phyloP scores from a whole-genome alignment of 2,888 invertebrate species.

The Pomacea canaliculata region DNA sequence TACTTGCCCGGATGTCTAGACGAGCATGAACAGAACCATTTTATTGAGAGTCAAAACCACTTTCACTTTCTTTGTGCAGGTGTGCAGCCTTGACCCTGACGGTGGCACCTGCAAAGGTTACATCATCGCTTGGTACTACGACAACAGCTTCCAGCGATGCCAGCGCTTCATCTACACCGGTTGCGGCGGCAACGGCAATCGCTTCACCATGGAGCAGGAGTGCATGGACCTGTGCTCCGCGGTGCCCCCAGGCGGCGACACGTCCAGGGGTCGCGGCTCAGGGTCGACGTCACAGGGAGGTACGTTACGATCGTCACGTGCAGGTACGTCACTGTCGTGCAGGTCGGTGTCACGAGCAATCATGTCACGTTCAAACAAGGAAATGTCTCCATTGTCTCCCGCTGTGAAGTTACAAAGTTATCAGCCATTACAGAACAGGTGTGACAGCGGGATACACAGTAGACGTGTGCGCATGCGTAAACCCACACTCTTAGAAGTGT shows the following conservation, averaged over 20 bases:
- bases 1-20: too few relatives aligned
- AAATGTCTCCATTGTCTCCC: too few relatives aligned
- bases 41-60: too few relatives aligned
- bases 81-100: slow-evolving; percentile 33
- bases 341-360: neutral
- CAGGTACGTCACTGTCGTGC: neutral
- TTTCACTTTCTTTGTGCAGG: neutral
- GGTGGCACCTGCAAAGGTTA: slow-evolving; percentile 40
- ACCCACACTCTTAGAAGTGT: too few relatives aligned
- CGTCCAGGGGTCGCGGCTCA: neutral
- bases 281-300: neutral
- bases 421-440: too few relatives aligned
- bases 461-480: too few relatives aligned
- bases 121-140: slow-evolving; percentile 77
- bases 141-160: slow-evolving; percentile 76
- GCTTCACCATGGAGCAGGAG: slow-evolving; percentile 73
- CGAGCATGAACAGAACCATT: too few relatives aligned
- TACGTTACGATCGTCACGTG: neutral
- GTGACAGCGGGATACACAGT: too few relatives aligned
- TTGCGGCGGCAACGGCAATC: slow-evolving; percentile 86
- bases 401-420: too few relatives aligned
- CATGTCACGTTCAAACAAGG: too few relatives aligned
- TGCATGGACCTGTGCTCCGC: slow-evolving; percentile 46
- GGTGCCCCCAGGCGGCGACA: neutral
- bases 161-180: slow-evolving; percentile 83